phyloP scores from a whole-genome alignment of 2,888 invertebrate genomes.

The Oxystoma pomonae region DNA sequence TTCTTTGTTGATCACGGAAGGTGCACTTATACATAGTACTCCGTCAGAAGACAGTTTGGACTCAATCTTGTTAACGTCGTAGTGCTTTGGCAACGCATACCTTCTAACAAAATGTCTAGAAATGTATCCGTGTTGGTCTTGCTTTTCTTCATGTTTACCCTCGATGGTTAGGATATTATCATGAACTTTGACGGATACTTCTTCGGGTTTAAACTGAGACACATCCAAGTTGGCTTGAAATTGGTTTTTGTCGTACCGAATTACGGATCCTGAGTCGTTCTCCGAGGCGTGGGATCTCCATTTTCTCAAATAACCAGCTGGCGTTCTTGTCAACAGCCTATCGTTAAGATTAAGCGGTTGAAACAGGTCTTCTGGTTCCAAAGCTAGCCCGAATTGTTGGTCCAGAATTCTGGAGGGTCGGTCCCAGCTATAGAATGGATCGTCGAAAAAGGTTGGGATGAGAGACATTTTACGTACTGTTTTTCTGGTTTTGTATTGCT shows the following conservation, averaged over 20 bases:
- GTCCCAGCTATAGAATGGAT: background rate
- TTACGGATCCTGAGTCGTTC: constrained; percentile 10
- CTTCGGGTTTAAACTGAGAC: constrained; percentile 73
- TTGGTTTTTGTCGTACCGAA: constrained; percentile 55
- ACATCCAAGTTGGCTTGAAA: constrained; percentile 72
- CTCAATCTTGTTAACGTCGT: constrained; percentile 66
- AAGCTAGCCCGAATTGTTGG: constrained; percentile 14
- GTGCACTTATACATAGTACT: constrained; percentile 64
- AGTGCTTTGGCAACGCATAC: constrained; percentile 69
- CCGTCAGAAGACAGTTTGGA: constrained; percentile 76
- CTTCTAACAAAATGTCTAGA: constrained; percentile 72
- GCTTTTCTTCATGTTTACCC: constrained; percentile 73
- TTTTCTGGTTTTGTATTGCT: background rate
- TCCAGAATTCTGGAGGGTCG: constrained; percentile 11
- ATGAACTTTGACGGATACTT: constrained; percentile 68
- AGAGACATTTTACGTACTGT: background rate
- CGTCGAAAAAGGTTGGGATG: constrained; percentile 9
- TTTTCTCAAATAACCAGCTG: constrained; percentile 15
- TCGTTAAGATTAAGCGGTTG: constrained; percentile 14
- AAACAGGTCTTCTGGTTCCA: constrained; percentile 11
- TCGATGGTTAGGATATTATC: constrained; percentile 65
- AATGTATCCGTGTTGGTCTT: constrained; percentile 71
- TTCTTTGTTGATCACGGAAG: constrained; percentile 33
- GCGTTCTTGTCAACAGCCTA: constrained; percentile 8
- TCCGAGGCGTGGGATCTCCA: constrained; percentile 12